Base-by-base conservation (phyloP, 23 tunicate genomes). In the Ciona savignyi region DNA sequence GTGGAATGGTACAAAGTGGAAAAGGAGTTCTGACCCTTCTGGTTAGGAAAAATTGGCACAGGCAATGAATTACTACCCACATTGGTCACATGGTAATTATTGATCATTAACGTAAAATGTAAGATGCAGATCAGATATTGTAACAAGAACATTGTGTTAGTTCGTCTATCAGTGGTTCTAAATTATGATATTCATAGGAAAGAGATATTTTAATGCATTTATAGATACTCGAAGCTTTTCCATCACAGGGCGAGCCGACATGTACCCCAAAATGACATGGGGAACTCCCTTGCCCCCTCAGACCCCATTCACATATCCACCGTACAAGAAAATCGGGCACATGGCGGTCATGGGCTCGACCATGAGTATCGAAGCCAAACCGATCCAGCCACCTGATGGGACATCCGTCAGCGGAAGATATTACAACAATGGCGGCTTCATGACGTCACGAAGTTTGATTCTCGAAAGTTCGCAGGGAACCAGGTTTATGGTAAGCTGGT, bases 211-310 rank as follows among this genome's bases (percentile, higher is more conserved):
- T n/a, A n/a, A n/a, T n/a, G n/a, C n/a, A n/a, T n/a, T n/a, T n/a
- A n/a, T n/a, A n/a, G n/a, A n/a, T n/a, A n/a, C n/a, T n/a, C n/a
- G 1, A 19, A 27, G 4, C 11, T 71, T 35, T 24, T 3, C 21
- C 3, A 3, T 60, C 30, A 0, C 70, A 88, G 96, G 87, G 2
- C 77, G 77, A 72, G 96, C 96, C 27, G 87, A 88, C 67, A 81
- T 88, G 96, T 88, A 76, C 29, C 96, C 96, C 9, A 88, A 88
- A 68, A 88, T 88, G 96, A 81, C 87, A 34, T 88, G 87, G 87
- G 96, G 96, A 21, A 88, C 87, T 3, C 96, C 96, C 60, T 69
- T 85, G n/a, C 87, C 96, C 49, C 96, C 96, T 2, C 87, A 88
- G 35, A 88, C 96, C 66, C 96, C 96, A 19, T 88, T 88, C 49